Percentiles rank a stretch among this genome's conserved stretches.
Evolutionary conservation across 2,797 vertebrate species (phyloP).

Genomic region (Amniataba percoides): DNA sequence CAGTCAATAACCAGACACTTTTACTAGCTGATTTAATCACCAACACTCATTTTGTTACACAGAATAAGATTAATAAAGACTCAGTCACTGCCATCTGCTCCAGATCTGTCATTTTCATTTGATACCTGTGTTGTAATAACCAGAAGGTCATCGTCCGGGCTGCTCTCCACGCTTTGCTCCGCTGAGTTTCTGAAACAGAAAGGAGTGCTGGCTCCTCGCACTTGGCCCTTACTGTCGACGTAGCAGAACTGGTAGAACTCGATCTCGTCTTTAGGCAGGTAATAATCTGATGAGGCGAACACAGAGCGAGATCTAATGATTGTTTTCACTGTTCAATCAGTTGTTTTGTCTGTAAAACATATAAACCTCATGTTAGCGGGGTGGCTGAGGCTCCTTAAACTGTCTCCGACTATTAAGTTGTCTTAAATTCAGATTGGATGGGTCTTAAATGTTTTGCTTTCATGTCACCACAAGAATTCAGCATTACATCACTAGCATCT

Average conservation of each 20-base stretch:
- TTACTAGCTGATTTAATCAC: not conserved
- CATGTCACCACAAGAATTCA: no score
- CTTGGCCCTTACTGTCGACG: slow-evolving; percentile 85
- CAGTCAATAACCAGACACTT: not conserved
- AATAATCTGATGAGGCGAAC: slow-evolving; percentile 85
- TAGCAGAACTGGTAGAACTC: slow-evolving; percentile 98
- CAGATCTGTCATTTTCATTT: not conserved
- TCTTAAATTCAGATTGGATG: no score
- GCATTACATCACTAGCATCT: no score
- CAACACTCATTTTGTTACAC: not conserved
- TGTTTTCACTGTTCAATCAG: no score
- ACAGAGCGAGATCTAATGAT: not conserved
- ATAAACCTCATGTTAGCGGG: no score
- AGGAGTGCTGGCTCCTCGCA: slow-evolving; percentile 91
- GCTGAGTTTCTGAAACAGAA: slow-evolving; percentile 87
- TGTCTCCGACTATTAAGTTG: no score
- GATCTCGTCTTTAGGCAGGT: slow-evolving; percentile 92
- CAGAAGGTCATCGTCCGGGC: slow-evolving; percentile 87
- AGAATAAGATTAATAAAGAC: not conserved
- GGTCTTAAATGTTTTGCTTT: no score
- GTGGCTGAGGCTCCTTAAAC: no score
- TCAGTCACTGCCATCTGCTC: not conserved
- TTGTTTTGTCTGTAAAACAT: no score
- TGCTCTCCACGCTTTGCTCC: slow-evolving; percentile 74
- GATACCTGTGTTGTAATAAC: slow-evolving; percentile 92